Evolutionary conservation across 2,888 invertebrate species (phyloP).

Genomic region (Parnassius smintheus): DNA sequence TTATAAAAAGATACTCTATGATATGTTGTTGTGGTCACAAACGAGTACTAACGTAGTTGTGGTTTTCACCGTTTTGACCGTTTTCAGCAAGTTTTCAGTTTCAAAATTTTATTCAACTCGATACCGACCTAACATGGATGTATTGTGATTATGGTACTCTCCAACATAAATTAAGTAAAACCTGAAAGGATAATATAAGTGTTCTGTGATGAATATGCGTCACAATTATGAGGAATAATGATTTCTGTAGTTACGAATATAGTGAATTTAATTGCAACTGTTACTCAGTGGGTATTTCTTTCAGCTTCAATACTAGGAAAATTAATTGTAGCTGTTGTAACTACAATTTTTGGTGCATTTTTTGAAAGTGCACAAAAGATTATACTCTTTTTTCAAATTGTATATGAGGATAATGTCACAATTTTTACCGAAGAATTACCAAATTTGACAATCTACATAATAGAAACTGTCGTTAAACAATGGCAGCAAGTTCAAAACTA

Average conservation of each 20-base stretch:
- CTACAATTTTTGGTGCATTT: conserved; percentile 45
- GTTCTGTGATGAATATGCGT: too few species aligned
- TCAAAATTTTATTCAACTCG: too few species aligned
- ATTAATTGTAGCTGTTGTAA: conserved; percentile 54
- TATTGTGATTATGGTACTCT: too few species aligned
- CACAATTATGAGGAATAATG: conserved; percentile 36
- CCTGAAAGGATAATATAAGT: too few species aligned
- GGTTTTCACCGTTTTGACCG: too few species aligned
- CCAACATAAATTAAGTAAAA: too few species aligned
- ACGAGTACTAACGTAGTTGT: too few species aligned
- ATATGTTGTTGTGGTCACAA: too few species aligned
- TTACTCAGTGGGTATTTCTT: conserved; percentile 52
- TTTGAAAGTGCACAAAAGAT: conserved; percentile 42
- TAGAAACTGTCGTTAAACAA: conserved; percentile 31
- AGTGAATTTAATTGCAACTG: conserved; percentile 52
- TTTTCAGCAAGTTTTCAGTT: too few species aligned
- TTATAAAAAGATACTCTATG: too few species aligned
- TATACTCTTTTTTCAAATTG: conserved; percentile 59
- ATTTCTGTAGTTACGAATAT: conserved; percentile 61
- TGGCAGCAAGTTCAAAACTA: conserved; percentile 40
- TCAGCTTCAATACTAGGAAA: conserved; percentile 61
- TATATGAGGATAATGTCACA: conserved; percentile 68
- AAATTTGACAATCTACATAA: conserved; percentile 30
- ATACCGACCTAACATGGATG: too few species aligned
- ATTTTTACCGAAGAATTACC: conserved; percentile 69